Evolutionary conservation across 35 echinoderm and acorn worm species (phyloP), one percentile per base, ranked within the genome.

Genomic region (Patiria miniata): DNA sequence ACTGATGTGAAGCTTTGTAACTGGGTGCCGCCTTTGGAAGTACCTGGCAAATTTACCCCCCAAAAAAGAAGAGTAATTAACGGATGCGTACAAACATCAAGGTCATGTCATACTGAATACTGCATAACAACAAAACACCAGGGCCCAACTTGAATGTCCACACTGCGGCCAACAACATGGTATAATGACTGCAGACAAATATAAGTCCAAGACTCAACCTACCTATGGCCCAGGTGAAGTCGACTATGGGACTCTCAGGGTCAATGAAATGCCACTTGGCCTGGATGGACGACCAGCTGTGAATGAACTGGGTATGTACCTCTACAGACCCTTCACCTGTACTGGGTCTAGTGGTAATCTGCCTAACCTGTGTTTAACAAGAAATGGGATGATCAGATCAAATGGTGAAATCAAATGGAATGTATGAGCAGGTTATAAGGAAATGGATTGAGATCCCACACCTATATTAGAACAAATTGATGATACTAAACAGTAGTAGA

Each of bases 201-300:
- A 7, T 15, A 9, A 22, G 21, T 47, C 4, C n/a, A 55, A n/a
- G 19, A 0, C 17, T n/a, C 5, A 60, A 39, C 47, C 39, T 80
- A 80, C 83, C 83, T 18, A 85, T 85, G n/a, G 83, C 83, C 83
- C 83, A 85, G 12, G 15, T 85, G 58, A 69, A 85, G 47, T 85
- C 83, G 1, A 39, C 39, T 16, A 85, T 85, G 30, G 83, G 52
- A n/a, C 65, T 77, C 50, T 86, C 85, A 32, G 60, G 61, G 29
- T 86, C 85, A 37, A 77, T 40, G 34, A 86, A 69, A 69, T 77
- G 56, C 85, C 85, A 86, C 22, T 44, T 77, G 32, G 85, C 85
- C 9, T 86, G 85, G 19, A 86, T 6, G 2, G 85, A 86, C 26
- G 56, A 69, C 85, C 85, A 86, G 16, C 50, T 73, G 47, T 86